These are phyloP conservation scores for Rhea americana DNA, from an alignment of 2,113 vertebrate species.

Conservation along the genomic window DNA sequence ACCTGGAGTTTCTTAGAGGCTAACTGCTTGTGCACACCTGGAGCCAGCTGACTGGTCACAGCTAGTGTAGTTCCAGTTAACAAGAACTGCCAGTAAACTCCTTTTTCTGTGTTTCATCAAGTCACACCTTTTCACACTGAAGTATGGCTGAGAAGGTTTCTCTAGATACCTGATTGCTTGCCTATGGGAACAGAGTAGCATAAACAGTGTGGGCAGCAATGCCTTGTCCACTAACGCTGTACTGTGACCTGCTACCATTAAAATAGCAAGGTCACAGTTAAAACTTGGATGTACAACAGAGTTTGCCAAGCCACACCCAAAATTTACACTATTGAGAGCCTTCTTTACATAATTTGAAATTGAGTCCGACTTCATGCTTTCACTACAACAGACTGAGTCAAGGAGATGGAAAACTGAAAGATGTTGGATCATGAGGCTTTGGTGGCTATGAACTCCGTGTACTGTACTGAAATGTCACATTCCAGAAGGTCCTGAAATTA, in stretches of 20 bases:
- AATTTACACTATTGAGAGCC: constrained; percentile 36
- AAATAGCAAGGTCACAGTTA: constrained; percentile 45
- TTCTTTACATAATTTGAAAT: constrained; percentile 48
- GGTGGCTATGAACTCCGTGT: constrained; percentile 50
- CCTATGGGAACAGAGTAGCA: background rate
- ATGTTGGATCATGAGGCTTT: background rate
- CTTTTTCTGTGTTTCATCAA: background rate
- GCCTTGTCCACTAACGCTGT: fast-evolving
- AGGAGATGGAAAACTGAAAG: constrained; percentile 43
- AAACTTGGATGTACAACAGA: background rate
- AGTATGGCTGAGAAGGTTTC: background rate
- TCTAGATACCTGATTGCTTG: background rate
- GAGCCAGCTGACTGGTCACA: background rate
- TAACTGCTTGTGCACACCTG: background rate
- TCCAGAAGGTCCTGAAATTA: constrained; percentile 70
- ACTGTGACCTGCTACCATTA: background rate
- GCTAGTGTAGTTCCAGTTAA: fast-evolving
- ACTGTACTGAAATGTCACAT: constrained; percentile 78
- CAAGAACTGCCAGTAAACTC: background rate
- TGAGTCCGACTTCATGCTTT: background rate
- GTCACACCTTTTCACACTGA: background rate
- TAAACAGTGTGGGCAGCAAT: background rate
- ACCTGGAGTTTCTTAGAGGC: fast-evolving
- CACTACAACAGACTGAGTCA: constrained; percentile 35
- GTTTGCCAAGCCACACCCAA: constrained; percentile 46